These are phyloP conservation scores for Taenioides sp. DNA, from an alignment of 2,797 vertebrate species.

Conservation along the genomic window DNA sequence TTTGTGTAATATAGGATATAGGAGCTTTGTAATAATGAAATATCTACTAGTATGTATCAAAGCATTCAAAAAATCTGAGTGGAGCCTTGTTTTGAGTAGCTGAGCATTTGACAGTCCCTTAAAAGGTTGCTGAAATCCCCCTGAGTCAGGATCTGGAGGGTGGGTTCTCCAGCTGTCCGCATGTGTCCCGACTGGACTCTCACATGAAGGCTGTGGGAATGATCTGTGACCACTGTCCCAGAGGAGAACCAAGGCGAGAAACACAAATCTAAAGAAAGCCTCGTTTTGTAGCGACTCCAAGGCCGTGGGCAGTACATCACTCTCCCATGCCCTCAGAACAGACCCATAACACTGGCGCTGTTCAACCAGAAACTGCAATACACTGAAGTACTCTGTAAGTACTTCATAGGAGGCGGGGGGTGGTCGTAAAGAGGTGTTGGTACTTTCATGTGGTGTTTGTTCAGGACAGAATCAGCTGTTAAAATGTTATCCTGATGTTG, in stretches of 20 bases:
- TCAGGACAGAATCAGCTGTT: conserved; percentile 70
- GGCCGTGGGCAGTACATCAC: conserved; percentile 52
- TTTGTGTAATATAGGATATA: too few species aligned
- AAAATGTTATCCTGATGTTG: conserved; percentile 71
- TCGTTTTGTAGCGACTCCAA: conserved; percentile 36
- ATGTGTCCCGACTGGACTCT: conserved; percentile 43
- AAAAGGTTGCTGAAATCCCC: conserved; percentile 19
- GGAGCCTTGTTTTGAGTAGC: not conserved
- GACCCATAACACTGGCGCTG: conserved; percentile 21
- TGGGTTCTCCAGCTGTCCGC: conserved; percentile 44
- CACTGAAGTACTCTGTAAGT: conserved; percentile 6
- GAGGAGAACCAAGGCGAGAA: conserved; percentile 61
- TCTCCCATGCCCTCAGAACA: conserved; percentile 54
- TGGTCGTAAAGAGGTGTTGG: conserved; percentile 39
- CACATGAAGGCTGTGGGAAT: conserved; percentile 70
- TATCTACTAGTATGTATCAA: not conserved
- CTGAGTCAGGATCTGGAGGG: conserved; percentile 38
- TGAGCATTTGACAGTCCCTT: conserved; percentile 23
- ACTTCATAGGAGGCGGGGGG: conserved; percentile 6
- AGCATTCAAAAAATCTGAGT: not conserved
- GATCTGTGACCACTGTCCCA: conserved; percentile 54
- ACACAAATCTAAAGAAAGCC: conserved; percentile 50
- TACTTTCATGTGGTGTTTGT: conserved; percentile 57
- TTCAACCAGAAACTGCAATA: conserved; percentile 14
- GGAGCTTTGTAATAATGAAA: too few species aligned